Conservation (phyloP, 1,140 invertebrate species). For the Schmidtea mediterranea region DNA sequence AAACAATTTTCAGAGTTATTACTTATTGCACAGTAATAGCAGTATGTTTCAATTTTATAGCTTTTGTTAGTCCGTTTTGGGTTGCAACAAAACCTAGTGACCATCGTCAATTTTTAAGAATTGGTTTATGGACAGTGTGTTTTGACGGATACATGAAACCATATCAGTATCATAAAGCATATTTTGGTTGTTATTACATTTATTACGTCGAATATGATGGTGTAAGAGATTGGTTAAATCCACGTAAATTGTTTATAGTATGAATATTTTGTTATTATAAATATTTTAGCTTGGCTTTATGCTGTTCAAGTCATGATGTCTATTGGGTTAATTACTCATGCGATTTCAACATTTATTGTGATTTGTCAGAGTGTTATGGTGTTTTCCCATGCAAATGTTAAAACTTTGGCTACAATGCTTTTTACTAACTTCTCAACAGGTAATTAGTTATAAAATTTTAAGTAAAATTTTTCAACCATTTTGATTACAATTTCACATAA, state of each 20-base stretch:
- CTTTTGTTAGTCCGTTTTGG: slow-evolving; percentile 3
- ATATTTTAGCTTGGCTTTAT: slow-evolving; percentile 2
- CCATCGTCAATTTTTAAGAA: neutral
- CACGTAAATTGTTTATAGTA: neutral
- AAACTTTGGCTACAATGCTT: too few relatives aligned
- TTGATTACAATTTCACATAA: too few relatives aligned
- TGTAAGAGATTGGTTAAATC: slow-evolving; percentile 3
- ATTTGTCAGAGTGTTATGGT: neutral
- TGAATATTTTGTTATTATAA: neutral
- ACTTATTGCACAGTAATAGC: too few relatives aligned
- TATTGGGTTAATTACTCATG: neutral
- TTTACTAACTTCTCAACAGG: too few relatives aligned
- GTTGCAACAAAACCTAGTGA: neutral
- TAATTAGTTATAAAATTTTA: too few relatives aligned
- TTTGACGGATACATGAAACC: slow-evolving; percentile 6
- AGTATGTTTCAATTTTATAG: slow-evolving; percentile 1
- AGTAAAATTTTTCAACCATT: too few relatives aligned
- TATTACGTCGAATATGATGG: neutral
- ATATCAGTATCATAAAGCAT: slow-evolving; percentile 4
- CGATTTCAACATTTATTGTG: neutral
- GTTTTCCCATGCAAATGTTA: too few relatives aligned
- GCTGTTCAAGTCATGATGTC: neutral
- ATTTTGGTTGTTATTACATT: slow-evolving; percentile 6
- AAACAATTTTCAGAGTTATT: too few relatives aligned
- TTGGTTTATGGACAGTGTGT: slow-evolving; percentile 3